Evolutionary conservation across 1,140 invertebrate species (phyloP).

Genomic region (Pogonomyrmex californicus): DNA sequence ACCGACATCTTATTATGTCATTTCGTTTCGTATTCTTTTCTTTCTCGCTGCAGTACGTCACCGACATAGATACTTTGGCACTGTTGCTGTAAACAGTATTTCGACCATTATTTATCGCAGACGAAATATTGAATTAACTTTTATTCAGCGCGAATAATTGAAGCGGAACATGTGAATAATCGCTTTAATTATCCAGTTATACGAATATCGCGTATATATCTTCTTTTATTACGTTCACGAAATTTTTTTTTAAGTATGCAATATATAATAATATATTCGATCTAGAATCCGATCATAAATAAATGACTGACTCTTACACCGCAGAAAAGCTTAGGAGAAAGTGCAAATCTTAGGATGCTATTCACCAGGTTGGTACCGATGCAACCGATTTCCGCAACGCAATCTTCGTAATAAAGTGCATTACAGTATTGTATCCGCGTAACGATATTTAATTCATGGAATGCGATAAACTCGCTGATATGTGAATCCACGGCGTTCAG

Average conservation of each 20-base stretch:
- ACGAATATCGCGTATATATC: neutral
- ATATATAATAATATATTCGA: neutral
- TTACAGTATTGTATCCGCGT: constrained; percentile 67
- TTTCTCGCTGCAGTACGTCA: constrained; percentile 41
- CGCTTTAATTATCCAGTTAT: neutral
- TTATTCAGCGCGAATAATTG: constrained; percentile 10
- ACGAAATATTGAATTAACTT: constrained; percentile 52
- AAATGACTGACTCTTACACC: neutral
- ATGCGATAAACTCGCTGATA: constrained; percentile 69
- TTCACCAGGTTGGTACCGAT: neutral
- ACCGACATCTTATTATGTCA: constrained; percentile 81
- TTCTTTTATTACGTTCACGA: neutral
- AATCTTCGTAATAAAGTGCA: constrained; percentile 58
- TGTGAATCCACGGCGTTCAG: constrained; percentile 53
- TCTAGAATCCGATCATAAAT: constrained; percentile 2
- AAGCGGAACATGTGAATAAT: constrained; percentile 18
- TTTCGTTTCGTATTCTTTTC: constrained; percentile 70
- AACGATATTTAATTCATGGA: constrained; percentile 73
- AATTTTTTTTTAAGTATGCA: neutral
- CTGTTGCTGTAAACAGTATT: constrained; percentile 26
- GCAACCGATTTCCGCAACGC: neutral
- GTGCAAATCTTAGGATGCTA: neutral
- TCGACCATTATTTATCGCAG: constrained; percentile 42
- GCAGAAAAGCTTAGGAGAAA: too few relatives aligned
- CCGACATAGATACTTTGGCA: constrained; percentile 3